Conservation (phyloP, 2,797 vertebrate genomes). For the Sebastes variabilis region DNA sequence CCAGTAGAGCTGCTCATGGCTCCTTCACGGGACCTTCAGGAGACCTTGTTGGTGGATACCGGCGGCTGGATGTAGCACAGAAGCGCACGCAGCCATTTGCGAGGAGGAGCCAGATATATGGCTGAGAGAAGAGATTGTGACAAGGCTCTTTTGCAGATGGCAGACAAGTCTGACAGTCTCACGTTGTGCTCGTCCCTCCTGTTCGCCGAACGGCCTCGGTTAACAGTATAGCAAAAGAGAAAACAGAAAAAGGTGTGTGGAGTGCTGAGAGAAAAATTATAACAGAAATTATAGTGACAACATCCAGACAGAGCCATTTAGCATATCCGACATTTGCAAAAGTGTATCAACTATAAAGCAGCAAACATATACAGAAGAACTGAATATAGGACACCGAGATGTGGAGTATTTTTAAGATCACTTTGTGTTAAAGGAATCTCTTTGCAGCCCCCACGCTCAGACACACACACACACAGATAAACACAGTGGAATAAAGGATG, state of each 20-base stretch:
- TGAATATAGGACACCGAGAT: slow-evolving; percentile 20
- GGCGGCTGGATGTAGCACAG: slow-evolving; percentile 12
- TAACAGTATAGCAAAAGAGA: not conserved
- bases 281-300: slow-evolving; percentile 10
- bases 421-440: slow-evolving; percentile 21
- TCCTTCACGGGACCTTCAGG: slow-evolving; percentile 28
- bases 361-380: not conserved
- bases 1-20: not conserved
- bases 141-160: slow-evolving; percentile 49
- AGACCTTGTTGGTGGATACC: slow-evolving; percentile 38
- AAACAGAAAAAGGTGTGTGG: not conserved
- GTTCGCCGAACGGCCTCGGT: slow-evolving; percentile 18
- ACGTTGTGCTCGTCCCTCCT: slow-evolving; percentile 20
- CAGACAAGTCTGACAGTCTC: slow-evolving; percentile 43
- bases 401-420: slow-evolving; percentile 3
- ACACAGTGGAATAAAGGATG: slow-evolving; percentile 41
- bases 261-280: not conserved
- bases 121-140: slow-evolving; percentile 56
- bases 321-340: not conserved
- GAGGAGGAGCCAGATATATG: slow-evolving; percentile 44
- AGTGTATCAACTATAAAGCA: not conserved
- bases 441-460: not conserved
- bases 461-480: slow-evolving; percentile 9
- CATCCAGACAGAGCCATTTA: not conserved
- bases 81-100: slow-evolving; percentile 29